A percentile compares a stretch with the other conserved stretches of the same genome.
Evolutionary conservation across 2,888 invertebrate genomes (phyloP).

Genomic region (Cecidostiba fungosa): DNA sequence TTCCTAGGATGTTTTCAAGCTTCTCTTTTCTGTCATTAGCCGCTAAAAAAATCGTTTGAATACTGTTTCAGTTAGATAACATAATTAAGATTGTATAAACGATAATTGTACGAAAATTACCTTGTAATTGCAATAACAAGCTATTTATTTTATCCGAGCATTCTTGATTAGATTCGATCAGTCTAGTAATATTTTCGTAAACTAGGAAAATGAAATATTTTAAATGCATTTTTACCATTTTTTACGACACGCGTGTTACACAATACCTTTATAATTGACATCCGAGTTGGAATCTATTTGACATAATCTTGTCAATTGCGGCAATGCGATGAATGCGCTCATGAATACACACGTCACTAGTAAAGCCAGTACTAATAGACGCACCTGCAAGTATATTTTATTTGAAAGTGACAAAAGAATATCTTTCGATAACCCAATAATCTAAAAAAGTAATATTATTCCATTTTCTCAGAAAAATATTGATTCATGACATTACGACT

Average conservation of each 20-base stretch:
- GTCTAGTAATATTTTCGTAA: neutral
- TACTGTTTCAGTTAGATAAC: too few relatives aligned
- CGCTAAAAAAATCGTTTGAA: neutral
- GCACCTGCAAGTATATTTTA: neutral
- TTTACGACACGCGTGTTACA: neutral
- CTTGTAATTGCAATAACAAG: neutral
- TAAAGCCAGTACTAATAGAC: neutral
- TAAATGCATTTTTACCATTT: neutral
- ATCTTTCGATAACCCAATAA: neutral
- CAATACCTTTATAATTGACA: neutral
- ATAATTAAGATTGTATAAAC: too few relatives aligned
- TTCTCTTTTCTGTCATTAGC: too few relatives aligned
- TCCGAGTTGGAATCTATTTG: neutral
- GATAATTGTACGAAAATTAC: neutral
- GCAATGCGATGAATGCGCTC: neutral
- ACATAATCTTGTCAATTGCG: neutral
- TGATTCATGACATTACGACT: too few relatives aligned
- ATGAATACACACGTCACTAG: neutral
- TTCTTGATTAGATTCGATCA: neutral
- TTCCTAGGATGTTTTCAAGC: too few relatives aligned
- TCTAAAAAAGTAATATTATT: too few relatives aligned
- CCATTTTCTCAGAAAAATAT: too few relatives aligned
- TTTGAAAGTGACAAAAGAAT: neutral
- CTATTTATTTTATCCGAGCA: neutral
- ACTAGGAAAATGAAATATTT: neutral